Evolutionary conservation across 2,888 invertebrate species (phyloP), one percentile per base, ranked within the genome.

Genomic region (Tipula helvola): DNA sequence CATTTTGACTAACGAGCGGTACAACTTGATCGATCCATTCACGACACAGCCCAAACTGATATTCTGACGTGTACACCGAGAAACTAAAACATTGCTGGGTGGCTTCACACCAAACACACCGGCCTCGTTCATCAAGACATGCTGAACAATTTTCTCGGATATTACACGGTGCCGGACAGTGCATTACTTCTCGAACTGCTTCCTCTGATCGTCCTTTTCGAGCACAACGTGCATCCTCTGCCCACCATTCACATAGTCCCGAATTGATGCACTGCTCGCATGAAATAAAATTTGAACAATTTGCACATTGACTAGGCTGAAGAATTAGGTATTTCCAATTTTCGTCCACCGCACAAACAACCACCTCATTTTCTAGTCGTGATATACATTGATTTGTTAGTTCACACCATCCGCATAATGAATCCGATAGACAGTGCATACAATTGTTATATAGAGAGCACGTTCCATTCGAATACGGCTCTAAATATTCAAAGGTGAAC

Each of bases 91-190:
- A 98, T 90, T 97, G 96, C 88, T 95, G 94, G 0, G 96, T 96
- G 36, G 97, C 96, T 90, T 97, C 97, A 91, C 98, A 98, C 98
- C 98, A 98, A 0, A 98, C 98, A 91, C 98, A 98, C 87, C 97
- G 94, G 36, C 97, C 97, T 86, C 94, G 94, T 89, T 96, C 96
- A 89, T 96, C 96, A 86, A 98, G 92, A 90, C 98, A 98, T 87
- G 95, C 94, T 18, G 95, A 94, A 90, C 97, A 97, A 89, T 95
- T 95, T 83, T 92, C 93, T 85, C 97, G 94, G 90, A 94, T 91
- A 88, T 97, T 95, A 90, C 98, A 98, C 0, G 97, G 96, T 39
- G 94, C 92, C 0, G 97, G 97, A 90, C 98, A 98, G 85, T 94
- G 93, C 13, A 93, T 92, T 0, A 93, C 89, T 18, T 93, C 91